phyloP scores from a whole-genome alignment of 2,888 invertebrate species.

The Volucella zonaria region DNA sequence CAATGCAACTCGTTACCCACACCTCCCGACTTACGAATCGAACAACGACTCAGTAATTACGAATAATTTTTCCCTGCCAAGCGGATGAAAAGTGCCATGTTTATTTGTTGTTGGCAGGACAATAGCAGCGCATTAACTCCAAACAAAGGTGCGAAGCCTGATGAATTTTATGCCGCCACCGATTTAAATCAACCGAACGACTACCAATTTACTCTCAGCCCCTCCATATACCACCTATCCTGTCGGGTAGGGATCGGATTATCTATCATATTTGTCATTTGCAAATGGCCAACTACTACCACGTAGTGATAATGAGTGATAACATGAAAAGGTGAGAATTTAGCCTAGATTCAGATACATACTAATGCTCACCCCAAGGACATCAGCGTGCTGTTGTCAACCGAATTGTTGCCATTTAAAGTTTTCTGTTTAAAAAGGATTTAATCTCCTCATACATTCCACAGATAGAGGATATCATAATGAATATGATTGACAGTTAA shows the following conservation, averaged over 20 bases:
- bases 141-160: conserved; percentile 3
- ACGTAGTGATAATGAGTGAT: conserved; percentile 1
- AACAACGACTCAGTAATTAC: too few relatives aligned
- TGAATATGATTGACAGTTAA: conserved; percentile 27
- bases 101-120: too few relatives aligned
- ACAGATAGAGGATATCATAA: conserved; percentile 12
- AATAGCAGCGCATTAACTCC: conserved; percentile 1
- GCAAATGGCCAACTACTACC: conserved; percentile 17
- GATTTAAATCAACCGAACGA: neutral
- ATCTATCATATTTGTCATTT: conserved; percentile 40
- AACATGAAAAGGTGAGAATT: neutral
- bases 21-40: too few relatives aligned
- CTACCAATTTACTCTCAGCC: neutral
- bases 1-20: too few relatives aligned
- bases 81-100: too few relatives aligned
- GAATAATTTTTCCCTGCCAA: too few relatives aligned
- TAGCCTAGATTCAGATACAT: neutral
- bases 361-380: neutral
- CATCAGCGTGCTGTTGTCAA: neutral
- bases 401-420: conserved; percentile 41
- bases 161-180: neutral
- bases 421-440: conserved; percentile 24
- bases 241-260: neutral
- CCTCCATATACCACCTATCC: neutral
- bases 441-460: conserved; percentile 5